Conservation (phyloP, 2,113 vertebrate species). For the Patagioenas fasciata region DNA sequence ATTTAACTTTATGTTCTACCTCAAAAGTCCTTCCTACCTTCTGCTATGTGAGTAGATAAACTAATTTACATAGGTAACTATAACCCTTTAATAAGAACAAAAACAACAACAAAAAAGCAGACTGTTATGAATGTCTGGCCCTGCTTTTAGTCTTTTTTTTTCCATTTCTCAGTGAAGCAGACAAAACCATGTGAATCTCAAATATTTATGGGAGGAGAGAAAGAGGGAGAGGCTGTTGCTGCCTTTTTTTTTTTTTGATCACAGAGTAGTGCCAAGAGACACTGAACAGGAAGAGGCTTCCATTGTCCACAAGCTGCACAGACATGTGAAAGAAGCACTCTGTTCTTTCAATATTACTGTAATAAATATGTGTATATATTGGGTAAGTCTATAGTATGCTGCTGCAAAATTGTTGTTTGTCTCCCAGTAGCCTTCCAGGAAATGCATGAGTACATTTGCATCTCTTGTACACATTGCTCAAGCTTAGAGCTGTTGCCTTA, state of each 20-base stretch:
- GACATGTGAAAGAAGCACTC: not conserved
- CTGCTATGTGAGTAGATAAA: not conserved
- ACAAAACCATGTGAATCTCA: not conserved
- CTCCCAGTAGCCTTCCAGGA: conserved; percentile 31
- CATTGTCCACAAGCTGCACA: not conserved
- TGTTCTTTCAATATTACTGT: not conserved
- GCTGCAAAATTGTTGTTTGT: conserved; percentile 37
- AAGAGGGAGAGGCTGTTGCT: not conserved
- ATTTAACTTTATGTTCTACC: not conserved
- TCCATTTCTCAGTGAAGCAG: not conserved
- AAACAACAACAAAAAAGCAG: not conserved
- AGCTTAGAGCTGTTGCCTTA: not conserved
- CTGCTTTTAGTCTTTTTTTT: not conserved
- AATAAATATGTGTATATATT: not conserved
- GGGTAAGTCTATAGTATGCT: not conserved
- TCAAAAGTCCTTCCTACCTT: not conserved
- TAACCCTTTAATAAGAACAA: not conserved
- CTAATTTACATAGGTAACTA: not conserved
- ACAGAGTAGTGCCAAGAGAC: not conserved
- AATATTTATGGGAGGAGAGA: not conserved
- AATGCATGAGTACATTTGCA: not conserved
- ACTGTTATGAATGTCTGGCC: not conserved
- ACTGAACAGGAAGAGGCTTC: not conserved
- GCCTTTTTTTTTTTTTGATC: not conserved
- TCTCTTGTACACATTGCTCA: not conserved